Conservation (phyloP, 2,888 invertebrate species). For the Thera obeliscata region DNA sequence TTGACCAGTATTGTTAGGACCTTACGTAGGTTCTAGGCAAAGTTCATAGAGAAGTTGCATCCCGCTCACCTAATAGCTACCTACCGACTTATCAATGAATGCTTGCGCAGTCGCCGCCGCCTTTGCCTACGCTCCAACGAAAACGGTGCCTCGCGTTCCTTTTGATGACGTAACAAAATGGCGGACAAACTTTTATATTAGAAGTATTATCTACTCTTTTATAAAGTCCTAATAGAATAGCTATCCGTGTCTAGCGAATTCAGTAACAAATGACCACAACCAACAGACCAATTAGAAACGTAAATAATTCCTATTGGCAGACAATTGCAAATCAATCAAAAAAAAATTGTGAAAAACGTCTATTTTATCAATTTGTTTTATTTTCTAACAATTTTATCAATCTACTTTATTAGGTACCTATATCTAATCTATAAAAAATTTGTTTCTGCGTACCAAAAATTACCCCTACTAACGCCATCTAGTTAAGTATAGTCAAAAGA, state of each 20-base stretch:
- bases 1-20: constrained; percentile 43
- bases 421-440: neutral
- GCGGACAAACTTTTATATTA: constrained; percentile 60
- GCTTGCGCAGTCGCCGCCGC: constrained; percentile 62
- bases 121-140: constrained; percentile 52
- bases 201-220: constrained; percentile 37
- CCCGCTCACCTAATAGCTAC: constrained; percentile 65
- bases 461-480: constrained; percentile 34
- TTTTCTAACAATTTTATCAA: neutral
- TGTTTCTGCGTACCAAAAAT: neutral
- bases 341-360: too few species aligned
- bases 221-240: neutral
- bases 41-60: constrained; percentile 48
- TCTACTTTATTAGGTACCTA: neutral
- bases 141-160: constrained; percentile 73
- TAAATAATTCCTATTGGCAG: too few species aligned
- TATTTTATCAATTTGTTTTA: neutral
- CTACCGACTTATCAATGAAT: constrained; percentile 77
- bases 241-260: too few species aligned
- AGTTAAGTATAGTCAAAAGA: neutral
- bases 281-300: too few species aligned
- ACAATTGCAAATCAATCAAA: too few species aligned
- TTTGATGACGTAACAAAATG: constrained; percentile 78
- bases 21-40: constrained; percentile 15
- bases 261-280: too few species aligned